Evolutionary conservation across 2,113 vertebrate species (phyloP).

Genomic region (Syngnathus floridae): DNA sequence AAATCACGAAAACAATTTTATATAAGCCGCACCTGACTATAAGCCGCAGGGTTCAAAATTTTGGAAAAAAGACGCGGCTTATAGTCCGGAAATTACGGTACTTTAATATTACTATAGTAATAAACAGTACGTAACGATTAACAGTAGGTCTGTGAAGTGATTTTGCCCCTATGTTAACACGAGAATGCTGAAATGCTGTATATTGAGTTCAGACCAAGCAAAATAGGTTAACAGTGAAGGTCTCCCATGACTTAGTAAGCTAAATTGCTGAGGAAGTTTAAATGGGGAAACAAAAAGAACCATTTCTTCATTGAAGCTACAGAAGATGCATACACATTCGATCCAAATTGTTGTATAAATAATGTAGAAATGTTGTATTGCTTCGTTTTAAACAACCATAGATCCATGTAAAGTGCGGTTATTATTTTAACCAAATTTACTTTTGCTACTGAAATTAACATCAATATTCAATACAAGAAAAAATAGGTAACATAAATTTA

Average conservation of each 20-base stretch:
- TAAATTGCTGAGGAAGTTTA: constrained; percentile 38
- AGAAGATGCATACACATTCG: constrained; percentile 10
- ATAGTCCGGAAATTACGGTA: too few species aligned
- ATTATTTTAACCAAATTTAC: too few species aligned
- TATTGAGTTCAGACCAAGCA: constrained; percentile 25
- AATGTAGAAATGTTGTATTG: too few species aligned
- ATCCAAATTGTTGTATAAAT: neutral
- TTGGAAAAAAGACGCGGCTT: too few species aligned
- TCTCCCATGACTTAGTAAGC: constrained; percentile 44
- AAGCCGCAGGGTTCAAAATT: too few species aligned
- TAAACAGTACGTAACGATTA: neutral
- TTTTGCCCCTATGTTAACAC: constrained; percentile 17
- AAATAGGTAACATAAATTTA: too few species aligned
- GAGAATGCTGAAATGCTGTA: constrained; percentile 2
- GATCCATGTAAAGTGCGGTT: too few species aligned
- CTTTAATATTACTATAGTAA: neutral
- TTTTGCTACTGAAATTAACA: too few species aligned
- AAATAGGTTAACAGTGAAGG: constrained; percentile 39
- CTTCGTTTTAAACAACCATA: too few species aligned
- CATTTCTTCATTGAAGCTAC: constrained; percentile 15
- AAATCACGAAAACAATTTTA: too few species aligned
- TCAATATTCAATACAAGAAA: neutral
- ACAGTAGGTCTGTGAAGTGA: neutral
- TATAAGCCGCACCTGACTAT: too few species aligned
- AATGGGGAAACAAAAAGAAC: neutral